phyloP scores from a whole-genome alignment of 2,113 vertebrate genomes.

The Bostrychus sinensis region DNA sequence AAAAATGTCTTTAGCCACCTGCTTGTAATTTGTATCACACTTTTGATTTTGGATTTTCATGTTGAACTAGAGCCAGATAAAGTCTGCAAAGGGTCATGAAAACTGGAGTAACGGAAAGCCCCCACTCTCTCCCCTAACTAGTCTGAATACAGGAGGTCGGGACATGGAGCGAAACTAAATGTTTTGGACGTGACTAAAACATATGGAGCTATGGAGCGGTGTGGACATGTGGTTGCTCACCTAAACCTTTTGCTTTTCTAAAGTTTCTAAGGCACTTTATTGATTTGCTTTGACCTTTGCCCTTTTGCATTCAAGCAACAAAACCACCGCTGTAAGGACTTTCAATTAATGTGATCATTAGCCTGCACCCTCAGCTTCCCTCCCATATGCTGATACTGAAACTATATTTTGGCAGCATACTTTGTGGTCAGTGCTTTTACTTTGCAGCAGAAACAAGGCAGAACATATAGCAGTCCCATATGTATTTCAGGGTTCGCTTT shows the following conservation, averaged over 20 bases:
- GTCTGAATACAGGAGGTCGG: background rate
- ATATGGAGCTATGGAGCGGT: background rate
- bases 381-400: background rate
- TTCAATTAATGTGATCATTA: background rate
- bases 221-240: background rate
- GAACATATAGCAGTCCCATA: background rate
- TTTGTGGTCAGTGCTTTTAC: background rate
- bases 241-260: too few relatives aligned
- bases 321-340: background rate
- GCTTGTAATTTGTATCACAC: background rate
- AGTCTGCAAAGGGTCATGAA: background rate
- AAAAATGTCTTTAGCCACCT: background rate
- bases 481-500: background rate
- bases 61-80: background rate
- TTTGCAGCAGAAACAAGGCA: background rate
- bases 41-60: background rate
- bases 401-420: slow-evolving; percentile 2
- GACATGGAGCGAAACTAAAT: background rate
- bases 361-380: background rate
- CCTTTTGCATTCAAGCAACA: background rate
- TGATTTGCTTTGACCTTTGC: background rate
- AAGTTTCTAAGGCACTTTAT: too few relatives aligned
- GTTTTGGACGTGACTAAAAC: background rate
- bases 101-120: background rate
- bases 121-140: background rate